These are phyloP conservation scores for Eilema caniola DNA, from an alignment of 2,888 invertebrate genomes.

Conservation along the genomic window DNA sequence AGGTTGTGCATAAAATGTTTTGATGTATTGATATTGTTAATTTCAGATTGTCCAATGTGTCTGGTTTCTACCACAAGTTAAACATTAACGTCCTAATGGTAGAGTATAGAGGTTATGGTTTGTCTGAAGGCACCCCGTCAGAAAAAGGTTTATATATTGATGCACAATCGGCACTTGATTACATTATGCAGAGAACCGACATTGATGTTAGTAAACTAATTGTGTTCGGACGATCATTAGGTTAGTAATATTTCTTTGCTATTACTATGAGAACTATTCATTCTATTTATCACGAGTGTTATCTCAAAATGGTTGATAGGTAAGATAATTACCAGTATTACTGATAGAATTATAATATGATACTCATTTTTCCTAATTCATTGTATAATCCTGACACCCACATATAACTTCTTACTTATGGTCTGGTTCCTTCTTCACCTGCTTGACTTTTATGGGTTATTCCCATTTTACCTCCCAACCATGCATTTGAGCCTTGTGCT, in stretches of 20 bases:
- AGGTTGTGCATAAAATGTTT: background rate
- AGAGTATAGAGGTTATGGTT: slow-evolving; percentile 98
- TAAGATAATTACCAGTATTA: too few relatives aligned
- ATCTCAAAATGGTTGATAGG: too few relatives aligned
- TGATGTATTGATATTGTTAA: background rate
- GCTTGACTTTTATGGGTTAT: too few relatives aligned
- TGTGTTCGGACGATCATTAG: slow-evolving; percentile 95
- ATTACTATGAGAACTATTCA: too few relatives aligned
- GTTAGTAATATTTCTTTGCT: slow-evolving; percentile 69
- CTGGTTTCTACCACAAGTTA: slow-evolving; percentile 93
- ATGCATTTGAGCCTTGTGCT: too few relatives aligned
- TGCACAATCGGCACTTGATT: slow-evolving; percentile 95
- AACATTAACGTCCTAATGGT: slow-evolving; percentile 95
- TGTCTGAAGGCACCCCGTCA: slow-evolving; percentile 95
- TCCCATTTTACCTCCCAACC: too few relatives aligned
- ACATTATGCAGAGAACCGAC: slow-evolving; percentile 92
- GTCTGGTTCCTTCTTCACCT: too few relatives aligned
- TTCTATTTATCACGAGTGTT: too few relatives aligned
- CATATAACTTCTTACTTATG: too few relatives aligned
- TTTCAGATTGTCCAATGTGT: slow-evolving; percentile 93
- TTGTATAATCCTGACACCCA: too few relatives aligned
- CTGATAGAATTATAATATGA: too few relatives aligned
- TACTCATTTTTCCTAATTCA: too few relatives aligned
- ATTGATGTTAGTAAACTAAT: slow-evolving; percentile 94
- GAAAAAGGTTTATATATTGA: slow-evolving; percentile 96